Evolutionary conservation across 2,888 invertebrate species (phyloP).

Genomic region (Automeris io): DNA sequence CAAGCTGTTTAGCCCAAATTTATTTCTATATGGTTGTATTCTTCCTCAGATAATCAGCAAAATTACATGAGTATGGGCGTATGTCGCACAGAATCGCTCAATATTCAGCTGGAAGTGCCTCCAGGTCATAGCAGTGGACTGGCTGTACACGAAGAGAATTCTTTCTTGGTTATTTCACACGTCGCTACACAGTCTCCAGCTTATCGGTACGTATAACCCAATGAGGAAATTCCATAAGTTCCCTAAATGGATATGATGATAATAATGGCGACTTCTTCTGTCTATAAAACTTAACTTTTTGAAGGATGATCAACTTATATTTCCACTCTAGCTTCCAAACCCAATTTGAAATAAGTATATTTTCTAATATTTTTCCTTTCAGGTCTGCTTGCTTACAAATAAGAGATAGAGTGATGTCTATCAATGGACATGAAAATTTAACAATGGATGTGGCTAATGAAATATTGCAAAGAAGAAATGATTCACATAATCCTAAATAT

Average conservation of each 20-base stretch:
- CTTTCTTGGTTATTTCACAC: constrained; percentile 56
- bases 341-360: too few relatives aligned
- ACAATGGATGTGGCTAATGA: constrained; percentile 79
- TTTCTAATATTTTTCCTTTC: constrained; percentile 13
- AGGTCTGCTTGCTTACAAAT: constrained; percentile 86
- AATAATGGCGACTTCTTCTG: too few relatives aligned
- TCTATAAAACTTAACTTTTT: too few relatives aligned
- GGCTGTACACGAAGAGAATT: constrained; percentile 59
- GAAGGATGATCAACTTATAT: too few relatives aligned
- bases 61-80: constrained; percentile 67
- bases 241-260: too few relatives aligned
- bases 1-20: too few relatives aligned
- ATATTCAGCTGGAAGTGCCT: constrained; percentile 65
- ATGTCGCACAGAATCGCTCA: constrained; percentile 62
- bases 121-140: constrained; percentile 64
- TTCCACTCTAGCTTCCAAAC: too few relatives aligned
- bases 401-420: constrained; percentile 89
- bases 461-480: constrained; percentile 74
- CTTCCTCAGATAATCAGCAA: constrained; percentile 54
- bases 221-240: not conserved
- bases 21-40: too few relatives aligned
- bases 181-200: constrained; percentile 65
- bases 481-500: constrained; percentile 78
- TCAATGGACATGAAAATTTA: constrained; percentile 86
- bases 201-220: constrained; percentile 48